Percentiles rank a stretch among this genome's conserved stretches.
These are phyloP conservation scores for Coracopsis vasa DNA, from an alignment of 2,113 vertebrate genomes.

Conservation along the genomic window DNA sequence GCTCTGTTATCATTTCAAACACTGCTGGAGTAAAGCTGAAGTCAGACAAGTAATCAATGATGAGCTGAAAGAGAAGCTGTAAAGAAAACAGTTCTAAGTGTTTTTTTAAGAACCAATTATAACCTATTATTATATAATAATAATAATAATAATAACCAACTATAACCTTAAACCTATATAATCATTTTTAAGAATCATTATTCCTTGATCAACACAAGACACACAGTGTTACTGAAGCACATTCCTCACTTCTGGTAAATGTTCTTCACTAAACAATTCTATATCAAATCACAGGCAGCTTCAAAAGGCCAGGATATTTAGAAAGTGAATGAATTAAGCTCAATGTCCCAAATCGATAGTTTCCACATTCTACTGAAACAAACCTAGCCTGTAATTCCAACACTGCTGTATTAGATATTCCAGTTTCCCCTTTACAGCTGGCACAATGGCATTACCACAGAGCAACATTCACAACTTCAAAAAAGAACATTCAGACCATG, in stretches of 20 bases:
- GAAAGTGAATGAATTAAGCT: neutral
- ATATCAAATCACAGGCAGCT: neutral
- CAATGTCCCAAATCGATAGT: neutral
- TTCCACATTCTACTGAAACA: neutral
- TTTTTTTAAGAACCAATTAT: neutral
- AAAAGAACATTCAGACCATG: neutral
- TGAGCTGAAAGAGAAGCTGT: slow-evolving; percentile 91
- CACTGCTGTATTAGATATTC: neutral
- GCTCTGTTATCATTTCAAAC: slow-evolving; percentile 92
- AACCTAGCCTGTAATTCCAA: neutral
- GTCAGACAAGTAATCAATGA: slow-evolving; percentile 90
- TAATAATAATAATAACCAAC: too few relatives aligned
- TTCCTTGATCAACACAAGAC: neutral
- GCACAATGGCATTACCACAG: neutral
- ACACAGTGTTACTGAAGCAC: neutral
- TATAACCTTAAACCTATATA: neutral
- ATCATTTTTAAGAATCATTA: neutral
- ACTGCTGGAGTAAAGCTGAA: slow-evolving; percentile 88
- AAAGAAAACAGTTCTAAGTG: neutral
- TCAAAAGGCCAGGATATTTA: neutral
- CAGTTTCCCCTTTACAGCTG: neutral
- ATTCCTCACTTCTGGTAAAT: neutral
- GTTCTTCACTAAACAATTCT: neutral
- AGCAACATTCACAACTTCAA: neutral
- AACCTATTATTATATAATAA: too few relatives aligned